Evolutionary conservation across 2,113 vertebrate species (phyloP).

Genomic region (Caretta caretta): DNA sequence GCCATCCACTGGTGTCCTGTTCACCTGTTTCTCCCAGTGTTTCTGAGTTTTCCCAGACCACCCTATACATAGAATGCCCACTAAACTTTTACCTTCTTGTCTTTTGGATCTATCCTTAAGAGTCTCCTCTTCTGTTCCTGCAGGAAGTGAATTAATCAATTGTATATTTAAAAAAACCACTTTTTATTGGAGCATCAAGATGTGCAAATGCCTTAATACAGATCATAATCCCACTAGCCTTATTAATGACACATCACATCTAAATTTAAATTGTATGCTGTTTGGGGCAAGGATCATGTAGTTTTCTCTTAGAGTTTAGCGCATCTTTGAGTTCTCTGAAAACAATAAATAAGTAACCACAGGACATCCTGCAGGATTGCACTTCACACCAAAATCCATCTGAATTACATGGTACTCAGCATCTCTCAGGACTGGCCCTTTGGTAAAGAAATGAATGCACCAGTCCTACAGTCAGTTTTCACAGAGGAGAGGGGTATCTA

Average conservation of each 20-base stretch:
- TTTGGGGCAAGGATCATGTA: neutral
- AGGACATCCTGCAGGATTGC: neutral
- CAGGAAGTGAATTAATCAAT: neutral
- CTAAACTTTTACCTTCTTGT: neutral
- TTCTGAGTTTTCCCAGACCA: neutral
- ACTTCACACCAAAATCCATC: neutral
- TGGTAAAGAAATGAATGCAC: neutral
- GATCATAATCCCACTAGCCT: neutral
- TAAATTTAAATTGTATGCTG: neutral
- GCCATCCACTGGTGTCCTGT: neutral
- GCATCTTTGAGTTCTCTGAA: neutral
- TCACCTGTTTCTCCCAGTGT: neutral
- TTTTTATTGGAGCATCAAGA: neutral
- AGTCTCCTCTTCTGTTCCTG: neutral
- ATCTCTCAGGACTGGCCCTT: fast-evolving
- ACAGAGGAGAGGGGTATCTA: too few species aligned
- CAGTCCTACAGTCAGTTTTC: too few species aligned
- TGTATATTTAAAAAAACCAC: neutral
- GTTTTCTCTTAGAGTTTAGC: neutral
- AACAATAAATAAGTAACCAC: neutral
- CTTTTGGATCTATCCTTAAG: neutral
- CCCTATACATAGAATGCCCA: neutral
- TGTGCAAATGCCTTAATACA: neutral
- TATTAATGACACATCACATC: neutral
- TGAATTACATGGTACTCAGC: neutral